These are phyloP conservation scores for Menura novaehollandiae DNA, from an alignment of 2,113 vertebrate genomes.

Conservation along the genomic window DNA sequence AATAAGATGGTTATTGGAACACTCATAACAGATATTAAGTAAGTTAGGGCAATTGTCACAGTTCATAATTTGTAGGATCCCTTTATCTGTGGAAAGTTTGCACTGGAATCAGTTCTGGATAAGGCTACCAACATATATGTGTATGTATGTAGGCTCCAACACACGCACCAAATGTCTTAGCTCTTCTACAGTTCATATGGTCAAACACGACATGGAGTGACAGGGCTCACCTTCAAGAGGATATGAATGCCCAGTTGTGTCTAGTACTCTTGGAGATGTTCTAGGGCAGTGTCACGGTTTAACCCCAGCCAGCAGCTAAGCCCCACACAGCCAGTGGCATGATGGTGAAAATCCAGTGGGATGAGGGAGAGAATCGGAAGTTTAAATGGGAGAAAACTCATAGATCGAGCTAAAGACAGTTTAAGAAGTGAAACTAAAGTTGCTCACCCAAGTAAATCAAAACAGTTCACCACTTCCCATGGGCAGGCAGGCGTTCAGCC, in stretches of 20 bases:
- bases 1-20: not conserved
- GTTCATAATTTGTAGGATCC: not conserved
- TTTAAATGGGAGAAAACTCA: not conserved
- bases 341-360: not conserved
- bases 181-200: not conserved
- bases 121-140: not conserved
- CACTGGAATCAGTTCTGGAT: not conserved
- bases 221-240: not conserved
- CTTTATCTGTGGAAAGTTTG: not conserved
- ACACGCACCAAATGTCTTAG: fast-evolving
- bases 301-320: not conserved
- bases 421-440: not conserved
- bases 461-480: not conserved
- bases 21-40: not conserved
- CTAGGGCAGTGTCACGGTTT: not conserved
- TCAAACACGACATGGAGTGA: not conserved
- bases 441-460: not conserved
- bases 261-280: not conserved
- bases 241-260: not conserved
- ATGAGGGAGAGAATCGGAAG: fast-evolving
- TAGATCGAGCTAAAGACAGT: not conserved
- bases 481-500: not conserved
- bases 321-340: not conserved
- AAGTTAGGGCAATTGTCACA: not conserved
- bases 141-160: not conserved